A percentile compares a stretch with the other conserved stretches of the same genome.
phyloP scores from a whole-genome alignment of 2,888 invertebrate genomes.

The Cerceris ruficornis region DNA sequence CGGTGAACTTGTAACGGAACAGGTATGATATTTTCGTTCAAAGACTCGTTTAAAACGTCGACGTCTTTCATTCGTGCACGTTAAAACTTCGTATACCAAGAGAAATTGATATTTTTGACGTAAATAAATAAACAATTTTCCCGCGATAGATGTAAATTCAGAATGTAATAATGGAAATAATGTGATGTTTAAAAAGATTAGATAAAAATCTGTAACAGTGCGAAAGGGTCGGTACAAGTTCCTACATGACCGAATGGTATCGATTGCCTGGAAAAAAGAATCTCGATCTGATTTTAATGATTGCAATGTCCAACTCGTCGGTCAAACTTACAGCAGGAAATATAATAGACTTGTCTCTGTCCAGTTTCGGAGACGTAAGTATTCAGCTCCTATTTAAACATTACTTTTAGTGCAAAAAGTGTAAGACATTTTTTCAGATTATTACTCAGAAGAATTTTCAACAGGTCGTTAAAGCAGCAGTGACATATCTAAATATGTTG shows the following conservation, averaged over 20 bases:
- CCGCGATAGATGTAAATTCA: constrained; percentile 4
- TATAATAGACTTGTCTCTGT: constrained; percentile 68
- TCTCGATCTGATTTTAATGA: constrained; percentile 64
- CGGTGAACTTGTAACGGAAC: constrained; percentile 69
- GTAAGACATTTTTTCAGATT: neutral
- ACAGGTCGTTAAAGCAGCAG: constrained; percentile 60
- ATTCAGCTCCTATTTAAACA: neutral
- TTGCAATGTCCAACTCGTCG: constrained; percentile 67
- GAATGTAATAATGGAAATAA: no score
- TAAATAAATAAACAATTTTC: neutral
- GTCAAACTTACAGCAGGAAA: constrained; percentile 72
- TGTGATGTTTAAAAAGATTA: neutral
- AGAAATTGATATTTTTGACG: neutral
- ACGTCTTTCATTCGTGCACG: neutral
- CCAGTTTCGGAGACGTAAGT: constrained; percentile 64
- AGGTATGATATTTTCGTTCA: constrained; percentile 46
- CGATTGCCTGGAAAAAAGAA: constrained; percentile 47
- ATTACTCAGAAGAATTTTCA: neutral
- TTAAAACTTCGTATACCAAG: no score
- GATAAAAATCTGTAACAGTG: constrained; percentile 40
- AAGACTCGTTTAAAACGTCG: neutral
- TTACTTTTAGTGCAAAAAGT: neutral
- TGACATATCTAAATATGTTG: constrained; percentile 65
- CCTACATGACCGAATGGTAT: constrained; percentile 68
- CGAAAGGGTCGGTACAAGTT: constrained; percentile 45